Evolutionary conservation across 1,140 invertebrate species (phyloP).

Genomic region (Heliconius congener): DNA sequence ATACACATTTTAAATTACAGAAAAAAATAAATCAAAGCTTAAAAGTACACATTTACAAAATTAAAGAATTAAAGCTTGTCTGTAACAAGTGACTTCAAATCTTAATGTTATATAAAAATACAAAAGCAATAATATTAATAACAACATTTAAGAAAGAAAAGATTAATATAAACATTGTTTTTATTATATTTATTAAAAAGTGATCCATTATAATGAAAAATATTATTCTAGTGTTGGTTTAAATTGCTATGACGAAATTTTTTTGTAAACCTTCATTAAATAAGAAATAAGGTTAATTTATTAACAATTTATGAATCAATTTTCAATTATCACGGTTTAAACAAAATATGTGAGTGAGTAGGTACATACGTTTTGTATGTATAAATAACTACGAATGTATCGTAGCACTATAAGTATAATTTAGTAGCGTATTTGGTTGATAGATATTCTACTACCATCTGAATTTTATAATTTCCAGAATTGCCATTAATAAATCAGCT

Average conservation of each 20-base stretch:
- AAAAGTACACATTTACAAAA: background rate
- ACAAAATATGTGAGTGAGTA: background rate
- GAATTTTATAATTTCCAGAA: background rate
- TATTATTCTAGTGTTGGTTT: background rate
- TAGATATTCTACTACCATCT: too few relatives aligned
- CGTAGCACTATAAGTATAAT: background rate
- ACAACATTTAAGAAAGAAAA: slow-evolving; percentile 3
- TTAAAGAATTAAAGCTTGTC: background rate
- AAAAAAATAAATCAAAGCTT: background rate
- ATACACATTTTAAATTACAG: too few relatives aligned
- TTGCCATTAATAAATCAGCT: background rate
- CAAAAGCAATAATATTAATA: slow-evolving; percentile 11
- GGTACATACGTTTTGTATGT: background rate
- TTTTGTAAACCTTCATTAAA: background rate
- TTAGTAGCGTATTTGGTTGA: too few relatives aligned
- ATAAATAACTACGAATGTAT: too few relatives aligned
- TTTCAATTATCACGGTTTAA: too few relatives aligned
- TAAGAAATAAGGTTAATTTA: background rate
- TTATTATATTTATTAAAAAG: background rate
- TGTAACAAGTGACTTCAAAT: background rate
- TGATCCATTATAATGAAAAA: background rate
- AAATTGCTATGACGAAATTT: background rate
- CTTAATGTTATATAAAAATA: background rate
- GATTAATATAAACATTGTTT: background rate
- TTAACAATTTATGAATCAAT: too few relatives aligned